Conservation (phyloP, 2,888 invertebrate genomes). For the Drosophila melanocephala region DNA sequence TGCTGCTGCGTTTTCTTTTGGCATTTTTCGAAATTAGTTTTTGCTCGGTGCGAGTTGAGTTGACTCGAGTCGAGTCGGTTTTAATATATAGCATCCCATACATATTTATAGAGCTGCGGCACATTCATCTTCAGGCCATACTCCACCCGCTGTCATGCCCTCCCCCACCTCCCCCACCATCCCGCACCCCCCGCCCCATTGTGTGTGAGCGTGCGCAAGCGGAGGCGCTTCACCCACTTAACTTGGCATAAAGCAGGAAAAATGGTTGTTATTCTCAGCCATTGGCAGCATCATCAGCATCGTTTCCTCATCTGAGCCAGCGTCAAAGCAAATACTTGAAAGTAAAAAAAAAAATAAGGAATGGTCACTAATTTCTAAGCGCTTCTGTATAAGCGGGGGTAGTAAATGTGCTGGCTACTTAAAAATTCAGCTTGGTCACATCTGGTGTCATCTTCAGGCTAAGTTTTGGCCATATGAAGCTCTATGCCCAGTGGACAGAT, state of each 20-base stretch:
- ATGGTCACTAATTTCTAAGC: constrained; percentile 63
- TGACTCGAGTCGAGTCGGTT: constrained; percentile 76
- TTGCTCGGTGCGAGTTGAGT: constrained; percentile 72
- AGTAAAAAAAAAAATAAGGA: constrained; percentile 33
- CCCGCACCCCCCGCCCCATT: neutral
- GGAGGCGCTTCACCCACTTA: constrained; percentile 72
- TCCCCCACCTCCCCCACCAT: neutral
- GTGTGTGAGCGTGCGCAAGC: constrained; percentile 42
- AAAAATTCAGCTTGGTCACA: constrained; percentile 68
- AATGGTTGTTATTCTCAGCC: constrained; percentile 64
- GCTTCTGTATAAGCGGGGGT: constrained; percentile 7
- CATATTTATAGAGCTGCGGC: constrained; percentile 83
- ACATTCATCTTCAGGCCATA: constrained; percentile 79
- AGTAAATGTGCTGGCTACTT: constrained; percentile 48
- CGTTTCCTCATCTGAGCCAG: constrained; percentile 47
- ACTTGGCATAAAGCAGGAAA: constrained; percentile 74
- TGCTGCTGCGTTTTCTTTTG: constrained; percentile 79
- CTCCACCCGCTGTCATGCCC: constrained; percentile 5
- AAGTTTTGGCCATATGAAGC: constrained; percentile 25
- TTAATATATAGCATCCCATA: constrained; percentile 83
- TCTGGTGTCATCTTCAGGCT: constrained; percentile 59
- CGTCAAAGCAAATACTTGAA: constrained; percentile 56
- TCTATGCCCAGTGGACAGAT: constrained; percentile 14
- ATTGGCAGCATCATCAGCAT: constrained; percentile 68
- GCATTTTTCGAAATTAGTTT: constrained; percentile 84